phyloP scores from a whole-genome alignment of 2,113 vertebrate species.

The Daubentonia madagascariensis region DNA sequence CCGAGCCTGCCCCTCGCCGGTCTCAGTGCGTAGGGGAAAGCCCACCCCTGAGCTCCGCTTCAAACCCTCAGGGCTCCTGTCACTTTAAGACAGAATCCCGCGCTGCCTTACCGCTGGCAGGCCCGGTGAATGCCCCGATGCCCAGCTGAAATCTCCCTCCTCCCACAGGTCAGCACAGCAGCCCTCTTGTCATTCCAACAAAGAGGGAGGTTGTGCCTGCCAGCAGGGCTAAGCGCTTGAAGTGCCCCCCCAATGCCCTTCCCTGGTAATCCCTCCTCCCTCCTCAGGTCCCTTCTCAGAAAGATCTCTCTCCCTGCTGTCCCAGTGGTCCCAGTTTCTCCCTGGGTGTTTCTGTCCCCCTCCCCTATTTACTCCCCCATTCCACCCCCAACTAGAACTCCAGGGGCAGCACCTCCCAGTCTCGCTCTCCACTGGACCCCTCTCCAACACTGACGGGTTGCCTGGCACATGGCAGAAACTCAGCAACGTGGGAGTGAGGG shows the following conservation, averaged over 20 bases:
- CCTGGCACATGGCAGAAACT: neutral
- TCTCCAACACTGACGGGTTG: neutral
- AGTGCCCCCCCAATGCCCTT: too few relatives aligned
- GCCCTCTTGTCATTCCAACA: neutral
- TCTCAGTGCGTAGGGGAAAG: neutral
- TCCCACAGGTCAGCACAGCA: neutral
- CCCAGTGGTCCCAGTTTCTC: neutral
- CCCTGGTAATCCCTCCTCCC: rapidly evolving
- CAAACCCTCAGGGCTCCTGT: neutral
- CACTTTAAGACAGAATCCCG: neutral
- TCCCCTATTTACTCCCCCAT: neutral
- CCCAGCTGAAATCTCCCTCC: neutral
- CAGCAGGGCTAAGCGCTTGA: too few relatives aligned
- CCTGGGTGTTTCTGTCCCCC: neutral
- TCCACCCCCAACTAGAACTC: neutral
- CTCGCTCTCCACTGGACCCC: neutral
- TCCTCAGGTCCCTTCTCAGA: neutral
- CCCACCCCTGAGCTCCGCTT: neutral
- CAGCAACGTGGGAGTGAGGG: neutral
- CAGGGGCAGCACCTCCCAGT: neutral
- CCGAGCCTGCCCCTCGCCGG: neutral
- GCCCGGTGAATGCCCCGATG: neutral
- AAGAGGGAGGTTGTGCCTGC: too few relatives aligned
- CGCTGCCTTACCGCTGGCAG: neutral
- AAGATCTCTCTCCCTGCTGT: neutral